These are phyloP conservation scores for Neotoxoptera formosana DNA, from an alignment of 1,140 invertebrate genomes.

Conservation along the genomic window DNA sequence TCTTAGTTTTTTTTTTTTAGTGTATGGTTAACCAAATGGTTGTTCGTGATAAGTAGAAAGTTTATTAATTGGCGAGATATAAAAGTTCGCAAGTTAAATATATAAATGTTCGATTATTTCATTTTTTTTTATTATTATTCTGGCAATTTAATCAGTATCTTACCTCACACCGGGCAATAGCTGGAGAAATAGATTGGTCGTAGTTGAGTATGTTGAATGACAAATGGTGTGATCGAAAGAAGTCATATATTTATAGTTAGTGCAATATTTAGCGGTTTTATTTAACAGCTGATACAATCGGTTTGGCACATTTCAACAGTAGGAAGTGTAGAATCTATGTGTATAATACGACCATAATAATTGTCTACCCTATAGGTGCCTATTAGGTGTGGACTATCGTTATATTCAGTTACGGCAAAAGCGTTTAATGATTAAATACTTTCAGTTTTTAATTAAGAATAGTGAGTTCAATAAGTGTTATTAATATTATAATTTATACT, in stretches of 20 bases:
- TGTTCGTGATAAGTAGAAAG: not conserved
- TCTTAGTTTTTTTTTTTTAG: not conserved
- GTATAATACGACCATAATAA: not conserved
- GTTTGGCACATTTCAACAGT: not conserved
- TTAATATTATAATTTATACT: not conserved
- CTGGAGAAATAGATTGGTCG: not conserved
- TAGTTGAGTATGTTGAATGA: not conserved
- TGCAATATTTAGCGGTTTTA: not conserved
- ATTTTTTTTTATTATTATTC: not conserved
- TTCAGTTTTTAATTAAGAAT: not conserved
- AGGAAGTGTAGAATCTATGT: not conserved
- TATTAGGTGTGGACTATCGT: not conserved
- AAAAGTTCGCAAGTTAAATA: not conserved
- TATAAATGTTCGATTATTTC: not conserved
- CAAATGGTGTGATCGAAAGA: not conserved
- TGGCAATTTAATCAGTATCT: not conserved
- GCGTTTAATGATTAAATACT: not conserved
- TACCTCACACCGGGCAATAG: not conserved
- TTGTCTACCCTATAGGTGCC: not conserved
- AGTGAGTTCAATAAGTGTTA: not conserved
- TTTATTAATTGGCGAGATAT: constrained; percentile 3
- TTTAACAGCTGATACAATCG: not conserved
- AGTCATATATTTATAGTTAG: not conserved
- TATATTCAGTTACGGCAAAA: not conserved
- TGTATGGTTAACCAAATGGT: not conserved